Evolutionary conservation across 2,113 vertebrate genomes (phyloP), one percentile per base, ranked within the genome.

Genomic region (Theristicus caerulescens): DNA sequence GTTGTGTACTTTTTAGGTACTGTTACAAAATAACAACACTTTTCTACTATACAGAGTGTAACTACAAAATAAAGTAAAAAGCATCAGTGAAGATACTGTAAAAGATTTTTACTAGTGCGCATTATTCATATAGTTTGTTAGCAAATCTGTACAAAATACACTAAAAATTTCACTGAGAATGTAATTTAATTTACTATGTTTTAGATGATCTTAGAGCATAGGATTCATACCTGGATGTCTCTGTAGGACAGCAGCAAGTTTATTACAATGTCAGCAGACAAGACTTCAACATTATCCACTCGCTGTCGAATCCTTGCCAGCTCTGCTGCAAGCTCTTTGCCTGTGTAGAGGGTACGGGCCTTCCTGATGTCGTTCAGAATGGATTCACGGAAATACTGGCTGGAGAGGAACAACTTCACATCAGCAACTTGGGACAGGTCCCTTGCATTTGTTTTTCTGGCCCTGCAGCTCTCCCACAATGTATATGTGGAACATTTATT

Each of bases 251-350:
- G 98, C 82, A 99, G 98, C 86, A 99, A 97, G 95, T 99, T 99
- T 97, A 99, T 99, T 82, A 99, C 98, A 58, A 99, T 99, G 94
- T 99, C 99, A n/a, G 99, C 98, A 32, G 99, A 99, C 91, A 99
- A 97, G 95, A 99, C 99, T 97, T 99, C 99, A 83, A 99, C 99
- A 16, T 99, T 99, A 97, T 99, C 99, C 54, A 99, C 98, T 15
- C 99, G 98, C 96, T 99, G 99, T 71, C 99, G 99, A 97, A 99
- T 99, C 73, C 99, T 99, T 74, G 97, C 98, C 96, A 99, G 97
- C 88, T 99, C 99, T 31, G 98, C 97, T 2, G 99, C 98, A 61
- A 99, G 97, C 96, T 99, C 99, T 96, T 98, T 98, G 86, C 99
- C 99, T 0, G 98, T 99, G 97, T 99, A 99, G 61, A 99, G 97